phyloP scores from a whole-genome alignment of 2,888 invertebrate species.

The Lydus trimaculatus region DNA sequence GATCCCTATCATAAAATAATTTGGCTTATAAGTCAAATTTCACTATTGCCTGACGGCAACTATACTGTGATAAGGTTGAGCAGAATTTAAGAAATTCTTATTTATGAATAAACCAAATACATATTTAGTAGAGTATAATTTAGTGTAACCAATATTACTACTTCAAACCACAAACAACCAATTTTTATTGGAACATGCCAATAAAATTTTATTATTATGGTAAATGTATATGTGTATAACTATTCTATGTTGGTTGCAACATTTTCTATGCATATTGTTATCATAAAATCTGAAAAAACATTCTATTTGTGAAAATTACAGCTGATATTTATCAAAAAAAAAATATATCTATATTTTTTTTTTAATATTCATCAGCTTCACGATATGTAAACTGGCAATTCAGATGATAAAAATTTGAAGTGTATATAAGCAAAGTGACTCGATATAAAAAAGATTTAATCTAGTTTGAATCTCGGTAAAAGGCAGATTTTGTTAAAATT shows the following conservation, averaged over 20 bases:
- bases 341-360: neutral
- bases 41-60: no score
- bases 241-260: constrained; percentile 1
- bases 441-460: neutral
- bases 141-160: neutral
- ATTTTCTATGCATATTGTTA: neutral
- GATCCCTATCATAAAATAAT: no score
- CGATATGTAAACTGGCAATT: neutral
- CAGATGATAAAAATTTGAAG: neutral
- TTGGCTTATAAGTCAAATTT: no score
- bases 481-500: neutral
- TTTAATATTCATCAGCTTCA: neutral
- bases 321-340: no score
- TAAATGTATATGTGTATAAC: neutral
- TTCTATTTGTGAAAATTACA: neutral
- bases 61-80: neutral
- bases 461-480: neutral
- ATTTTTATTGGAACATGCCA: neutral
- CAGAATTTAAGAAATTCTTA: neutral
- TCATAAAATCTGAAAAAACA: neutral
- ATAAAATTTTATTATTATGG: constrained; percentile 9
- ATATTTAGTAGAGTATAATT: neutral
- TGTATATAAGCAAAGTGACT: neutral
- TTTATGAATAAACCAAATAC: neutral
- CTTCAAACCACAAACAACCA: neutral